These are phyloP conservation scores for Zaprionus camerounensis DNA, from an alignment of 1,140 invertebrate species.

Conservation along the genomic window DNA sequence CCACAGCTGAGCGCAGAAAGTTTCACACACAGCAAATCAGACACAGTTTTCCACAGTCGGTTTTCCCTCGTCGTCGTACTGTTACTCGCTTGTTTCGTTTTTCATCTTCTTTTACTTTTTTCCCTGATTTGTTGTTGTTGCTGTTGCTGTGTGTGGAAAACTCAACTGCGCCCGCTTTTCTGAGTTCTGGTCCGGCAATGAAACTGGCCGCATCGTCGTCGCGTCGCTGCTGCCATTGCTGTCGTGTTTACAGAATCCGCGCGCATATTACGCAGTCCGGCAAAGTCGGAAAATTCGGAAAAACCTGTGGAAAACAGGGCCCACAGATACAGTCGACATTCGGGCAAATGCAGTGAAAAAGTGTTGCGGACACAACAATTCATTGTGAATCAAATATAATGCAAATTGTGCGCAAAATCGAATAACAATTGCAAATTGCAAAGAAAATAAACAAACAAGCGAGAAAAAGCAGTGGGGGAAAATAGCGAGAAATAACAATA, in stretches of 20 bases:
- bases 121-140: background rate
- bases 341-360: background rate
- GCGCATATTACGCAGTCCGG: conserved; percentile 3
- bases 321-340: background rate
- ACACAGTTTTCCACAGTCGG: conserved; percentile 6
- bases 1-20: conserved; percentile 2
- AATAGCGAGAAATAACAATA: background rate
- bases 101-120: background rate
- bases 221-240: background rate
- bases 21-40: background rate
- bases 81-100: conserved; percentile 1
- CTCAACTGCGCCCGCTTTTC: background rate
- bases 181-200: conserved; percentile 3
- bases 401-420: conserved; percentile 17
- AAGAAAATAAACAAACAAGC: conserved; percentile 13
- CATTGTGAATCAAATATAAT: background rate
- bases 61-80: conserved; percentile 2
- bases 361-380: background rate
- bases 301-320: conserved; percentile 18
- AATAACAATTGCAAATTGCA: conserved; percentile 7
- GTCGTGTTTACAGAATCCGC: background rate
- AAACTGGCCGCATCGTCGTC: conserved; percentile 6
- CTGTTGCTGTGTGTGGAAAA: background rate
- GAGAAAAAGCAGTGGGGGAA: background rate
- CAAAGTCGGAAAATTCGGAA: conserved; percentile 13